Conservation (phyloP, 2,888 invertebrate species). For the Meandrusa payeni region DNA sequence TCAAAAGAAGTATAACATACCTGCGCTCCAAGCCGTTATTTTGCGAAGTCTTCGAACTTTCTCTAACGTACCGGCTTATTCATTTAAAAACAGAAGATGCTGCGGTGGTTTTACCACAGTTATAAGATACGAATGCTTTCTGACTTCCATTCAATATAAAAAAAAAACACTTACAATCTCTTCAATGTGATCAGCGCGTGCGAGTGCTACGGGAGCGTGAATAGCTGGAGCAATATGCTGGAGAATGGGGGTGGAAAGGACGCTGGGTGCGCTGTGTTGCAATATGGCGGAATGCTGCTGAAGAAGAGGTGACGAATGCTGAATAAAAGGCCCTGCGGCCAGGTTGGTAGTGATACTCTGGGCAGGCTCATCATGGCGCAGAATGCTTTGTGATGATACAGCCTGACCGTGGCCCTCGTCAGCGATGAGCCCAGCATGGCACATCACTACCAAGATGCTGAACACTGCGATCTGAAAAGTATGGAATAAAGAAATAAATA, state of each 20-base stretch:
- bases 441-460: constrained; percentile 62
- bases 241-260: constrained; percentile 43
- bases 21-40: too few species aligned
- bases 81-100: too few species aligned
- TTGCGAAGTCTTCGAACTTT: too few species aligned
- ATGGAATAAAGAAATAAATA: too few species aligned
- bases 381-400: constrained; percentile 67
- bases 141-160: neutral
- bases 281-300: constrained; percentile 33
- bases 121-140: neutral
- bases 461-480: constrained; percentile 65
- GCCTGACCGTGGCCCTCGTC: constrained; percentile 56
- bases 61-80: too few species aligned
- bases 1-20: too few species aligned
- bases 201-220: constrained; percentile 44
- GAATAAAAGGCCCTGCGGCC: constrained; percentile 33
- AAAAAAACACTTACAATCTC: constrained; percentile 32
- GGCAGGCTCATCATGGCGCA: constrained; percentile 59
- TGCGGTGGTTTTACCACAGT: too few species aligned
- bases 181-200: constrained; percentile 41
- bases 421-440: constrained; percentile 64
- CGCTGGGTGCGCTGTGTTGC: constrained; percentile 34
- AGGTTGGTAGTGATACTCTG: constrained; percentile 45
- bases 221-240: constrained; percentile 38
- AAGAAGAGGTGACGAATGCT: constrained; percentile 38